A percentile compares a stretch with the other conserved stretches of the same genome.
These are phyloP conservation scores for Apamea epomidion DNA, from an alignment of 2,888 invertebrate genomes.

Conservation along the genomic window DNA sequence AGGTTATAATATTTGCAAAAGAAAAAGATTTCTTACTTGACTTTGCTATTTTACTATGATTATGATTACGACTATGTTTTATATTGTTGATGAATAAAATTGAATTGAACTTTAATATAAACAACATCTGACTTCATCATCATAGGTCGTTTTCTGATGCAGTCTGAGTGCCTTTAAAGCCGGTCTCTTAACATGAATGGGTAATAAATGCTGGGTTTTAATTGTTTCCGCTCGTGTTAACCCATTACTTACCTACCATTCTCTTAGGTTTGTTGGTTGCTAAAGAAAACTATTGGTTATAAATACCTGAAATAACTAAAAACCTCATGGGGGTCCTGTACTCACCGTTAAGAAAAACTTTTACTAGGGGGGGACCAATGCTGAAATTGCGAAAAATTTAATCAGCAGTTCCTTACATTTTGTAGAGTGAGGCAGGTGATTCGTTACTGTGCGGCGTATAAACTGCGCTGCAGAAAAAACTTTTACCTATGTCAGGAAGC, in stretches of 20 bases:
- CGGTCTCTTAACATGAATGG: not conserved
- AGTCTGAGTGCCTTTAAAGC: not conserved
- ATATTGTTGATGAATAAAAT: not conserved
- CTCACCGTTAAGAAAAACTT: not conserved
- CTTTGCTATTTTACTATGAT: no score
- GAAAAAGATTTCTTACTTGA: no score
- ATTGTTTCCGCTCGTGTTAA: constrained; percentile 13
- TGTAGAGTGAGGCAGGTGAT: not conserved
- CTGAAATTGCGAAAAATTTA: not conserved
- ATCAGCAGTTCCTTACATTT: not conserved
- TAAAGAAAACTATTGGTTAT: not conserved
- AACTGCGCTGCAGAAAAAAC: no score
- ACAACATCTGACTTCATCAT: not conserved
- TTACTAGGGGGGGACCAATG: not conserved
- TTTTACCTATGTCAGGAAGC: no score
- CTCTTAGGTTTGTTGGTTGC: not conserved
- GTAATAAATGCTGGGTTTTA: constrained; percentile 10
- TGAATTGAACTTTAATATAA: not conserved
- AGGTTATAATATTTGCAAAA: not conserved
- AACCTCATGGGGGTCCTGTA: not conserved
- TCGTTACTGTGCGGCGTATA: no score
- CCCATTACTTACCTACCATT: not conserved
- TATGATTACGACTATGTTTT: not conserved
- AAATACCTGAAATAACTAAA: not conserved
- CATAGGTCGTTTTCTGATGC: not conserved